Conservation (phyloP, 2,888 invertebrate species). For the Cheilosia scutellata region DNA sequence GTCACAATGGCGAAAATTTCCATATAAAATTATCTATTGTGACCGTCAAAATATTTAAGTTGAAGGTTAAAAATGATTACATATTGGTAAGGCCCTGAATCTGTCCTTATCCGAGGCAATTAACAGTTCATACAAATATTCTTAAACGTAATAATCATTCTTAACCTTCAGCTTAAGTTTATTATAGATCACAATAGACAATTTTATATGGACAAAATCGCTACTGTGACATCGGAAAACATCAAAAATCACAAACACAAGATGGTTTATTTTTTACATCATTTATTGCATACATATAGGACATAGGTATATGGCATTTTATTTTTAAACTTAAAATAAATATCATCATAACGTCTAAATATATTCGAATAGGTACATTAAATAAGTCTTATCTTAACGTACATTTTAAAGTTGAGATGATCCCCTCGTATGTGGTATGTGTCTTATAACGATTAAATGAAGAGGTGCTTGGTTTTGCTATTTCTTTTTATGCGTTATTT, state of each 20-base stretch:
- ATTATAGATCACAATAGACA: too few relatives aligned
- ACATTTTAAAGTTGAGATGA: not conserved
- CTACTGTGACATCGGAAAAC: too few relatives aligned
- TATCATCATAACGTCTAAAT: slow-evolving; percentile 33
- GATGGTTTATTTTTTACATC: not conserved
- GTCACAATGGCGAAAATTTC: too few relatives aligned
- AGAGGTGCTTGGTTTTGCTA: not conserved
- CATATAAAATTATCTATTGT: too few relatives aligned
- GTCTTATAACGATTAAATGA: not conserved
- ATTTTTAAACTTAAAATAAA: slow-evolving; percentile 60
- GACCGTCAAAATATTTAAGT: too few relatives aligned
- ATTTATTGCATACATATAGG: slow-evolving; percentile 56
- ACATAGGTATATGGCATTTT: slow-evolving; percentile 71
- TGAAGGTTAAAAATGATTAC: too few relatives aligned
- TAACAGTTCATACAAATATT: too few relatives aligned
- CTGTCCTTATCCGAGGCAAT: too few relatives aligned
- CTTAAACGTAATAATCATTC: too few relatives aligned
- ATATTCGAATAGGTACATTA: slow-evolving; percentile 24
- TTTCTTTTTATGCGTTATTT: not conserved
- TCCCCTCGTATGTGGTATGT: not conserved
- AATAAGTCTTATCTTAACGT: slow-evolving; percentile 55
- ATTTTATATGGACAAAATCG: too few relatives aligned
- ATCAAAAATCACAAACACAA: not conserved
- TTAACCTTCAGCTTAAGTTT: too few relatives aligned
- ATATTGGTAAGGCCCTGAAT: too few relatives aligned